phyloP scores from a whole-genome alignment of 2,113 vertebrate species.

The Forbesichthys papilliferus region DNA sequence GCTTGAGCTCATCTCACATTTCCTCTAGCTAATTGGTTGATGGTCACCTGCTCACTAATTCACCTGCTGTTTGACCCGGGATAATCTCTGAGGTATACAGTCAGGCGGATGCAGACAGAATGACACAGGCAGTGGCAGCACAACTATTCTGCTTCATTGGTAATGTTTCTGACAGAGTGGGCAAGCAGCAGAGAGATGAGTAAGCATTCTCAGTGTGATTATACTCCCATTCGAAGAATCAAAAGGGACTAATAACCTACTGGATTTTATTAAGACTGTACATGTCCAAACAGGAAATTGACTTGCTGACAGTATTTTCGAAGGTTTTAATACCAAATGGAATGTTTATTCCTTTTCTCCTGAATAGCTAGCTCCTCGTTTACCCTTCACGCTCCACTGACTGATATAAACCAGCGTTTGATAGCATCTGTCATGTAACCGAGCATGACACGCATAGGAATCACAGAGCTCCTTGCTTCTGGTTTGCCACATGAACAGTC shows the following conservation, averaged over 20 bases:
- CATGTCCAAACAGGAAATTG: conserved; percentile 70
- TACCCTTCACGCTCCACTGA: conserved; percentile 60
- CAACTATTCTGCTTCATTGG: conserved; percentile 64
- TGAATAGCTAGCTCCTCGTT: conserved; percentile 43
- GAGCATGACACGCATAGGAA: conserved; percentile 64
- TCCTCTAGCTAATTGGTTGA: conserved; percentile 55
- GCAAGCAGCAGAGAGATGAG: conserved; percentile 66
- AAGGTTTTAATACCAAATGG: conserved; percentile 63
- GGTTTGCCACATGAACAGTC: conserved; percentile 67
- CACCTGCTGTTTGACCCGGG: conserved; percentile 64
- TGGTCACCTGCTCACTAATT: conserved; percentile 65
- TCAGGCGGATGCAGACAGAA: conserved; percentile 40
- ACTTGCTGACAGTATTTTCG: conserved; percentile 57
- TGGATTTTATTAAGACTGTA: conserved; percentile 62
- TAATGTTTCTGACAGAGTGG: conserved; percentile 71
- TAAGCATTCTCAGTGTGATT: conserved; percentile 68
- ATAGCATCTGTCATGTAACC: conserved; percentile 63
- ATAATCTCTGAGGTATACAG: conserved; percentile 64
- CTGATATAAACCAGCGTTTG: conserved; percentile 58
- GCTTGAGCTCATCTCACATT: conserved; percentile 41
- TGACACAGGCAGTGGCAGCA: conserved; percentile 60
- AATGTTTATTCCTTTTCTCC: conserved; percentile 60
- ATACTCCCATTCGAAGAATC: conserved; percentile 61
- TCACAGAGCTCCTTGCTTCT: conserved; percentile 44
- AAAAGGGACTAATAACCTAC: conserved; percentile 56